Evolutionary conservation across 2,888 invertebrate genomes (phyloP).

Genomic region (Taphrorychus bicolor): DNA sequence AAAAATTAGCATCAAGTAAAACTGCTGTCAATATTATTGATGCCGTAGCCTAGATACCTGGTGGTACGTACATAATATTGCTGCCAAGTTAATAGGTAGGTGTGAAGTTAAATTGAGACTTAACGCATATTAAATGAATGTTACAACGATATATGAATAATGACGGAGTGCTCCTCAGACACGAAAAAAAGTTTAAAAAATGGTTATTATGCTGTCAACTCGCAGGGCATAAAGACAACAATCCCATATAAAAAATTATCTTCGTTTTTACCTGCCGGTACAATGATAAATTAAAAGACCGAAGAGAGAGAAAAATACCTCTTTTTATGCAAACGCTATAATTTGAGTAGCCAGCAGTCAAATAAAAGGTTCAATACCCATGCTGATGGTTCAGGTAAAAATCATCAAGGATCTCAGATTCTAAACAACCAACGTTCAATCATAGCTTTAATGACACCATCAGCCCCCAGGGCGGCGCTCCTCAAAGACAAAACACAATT

Average conservation of each 20-base stretch:
- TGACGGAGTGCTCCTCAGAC: not conserved
- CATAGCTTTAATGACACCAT: slow-evolving; percentile 34
- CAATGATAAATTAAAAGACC: too few relatives aligned
- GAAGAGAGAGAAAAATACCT: too few relatives aligned
- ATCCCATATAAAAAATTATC: too few relatives aligned
- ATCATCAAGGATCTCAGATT: slow-evolving; percentile 7
- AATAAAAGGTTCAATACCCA: not conserved
- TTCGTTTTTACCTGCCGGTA: too few relatives aligned
- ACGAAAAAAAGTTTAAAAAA: not conserved
- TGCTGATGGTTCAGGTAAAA: not conserved
- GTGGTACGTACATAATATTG: not conserved
- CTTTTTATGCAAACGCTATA: not conserved
- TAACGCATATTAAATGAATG: not conserved
- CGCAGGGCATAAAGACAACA: too few relatives aligned
- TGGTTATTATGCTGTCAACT: not conserved
- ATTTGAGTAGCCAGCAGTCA: not conserved
- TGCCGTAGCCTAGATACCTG: slow-evolving; percentile 28
- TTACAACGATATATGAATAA: not conserved
- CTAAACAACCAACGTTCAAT: slow-evolving; percentile 17
- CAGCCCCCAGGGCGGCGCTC: slow-evolving; percentile 23
- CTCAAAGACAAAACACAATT: slow-evolving; percentile 30
- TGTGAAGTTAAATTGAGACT: not conserved
- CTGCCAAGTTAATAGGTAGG: not conserved
- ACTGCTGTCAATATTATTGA: slow-evolving; percentile 35
- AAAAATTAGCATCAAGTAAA: slow-evolving; percentile 31